These are phyloP conservation scores for Meles meles DNA, from an alignment of 2,113 vertebrate genomes.

Conservation along the genomic window DNA sequence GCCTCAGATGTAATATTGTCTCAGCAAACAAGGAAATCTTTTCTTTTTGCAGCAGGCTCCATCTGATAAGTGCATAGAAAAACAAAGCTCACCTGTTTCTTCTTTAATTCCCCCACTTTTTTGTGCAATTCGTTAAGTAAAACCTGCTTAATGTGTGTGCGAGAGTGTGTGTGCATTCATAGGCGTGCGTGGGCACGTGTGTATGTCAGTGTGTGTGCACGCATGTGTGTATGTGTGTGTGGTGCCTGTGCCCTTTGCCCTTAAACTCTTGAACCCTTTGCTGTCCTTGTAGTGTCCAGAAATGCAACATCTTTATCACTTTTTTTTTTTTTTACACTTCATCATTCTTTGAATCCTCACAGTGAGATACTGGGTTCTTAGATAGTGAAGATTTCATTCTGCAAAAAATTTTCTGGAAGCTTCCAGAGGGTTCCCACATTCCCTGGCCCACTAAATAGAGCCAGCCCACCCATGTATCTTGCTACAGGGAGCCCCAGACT, in stretches of 20 bases:
- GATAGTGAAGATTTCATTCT: slow-evolving; percentile 52
- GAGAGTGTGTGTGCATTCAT: not conserved
- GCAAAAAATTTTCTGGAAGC: not conserved
- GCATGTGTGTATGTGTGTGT: not conserved
- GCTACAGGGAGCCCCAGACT: not conserved
- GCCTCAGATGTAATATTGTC: slow-evolving; percentile 59
- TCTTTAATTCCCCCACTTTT: slow-evolving; percentile 9
- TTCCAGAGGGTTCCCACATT: not conserved
- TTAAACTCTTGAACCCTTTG: not conserved
- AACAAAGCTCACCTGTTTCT: slow-evolving; percentile 58
- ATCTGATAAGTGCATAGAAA: slow-evolving; percentile 45
- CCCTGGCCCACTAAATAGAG: not conserved
- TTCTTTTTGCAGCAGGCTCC: slow-evolving; percentile 62
- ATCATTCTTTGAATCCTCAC: not conserved
- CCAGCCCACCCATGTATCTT: not conserved
- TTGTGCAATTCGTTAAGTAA: slow-evolving; percentile 54
- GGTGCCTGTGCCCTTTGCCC: not conserved
- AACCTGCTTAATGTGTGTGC: not conserved
- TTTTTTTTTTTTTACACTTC: not conserved
- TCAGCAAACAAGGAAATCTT: slow-evolving; percentile 61
- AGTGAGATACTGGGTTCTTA: slow-evolving; percentile 51
- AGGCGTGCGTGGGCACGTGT: not conserved
- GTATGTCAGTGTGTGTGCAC: not conserved
- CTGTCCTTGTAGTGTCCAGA: slow-evolving; percentile 25
- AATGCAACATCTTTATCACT: not conserved